Base-by-base conservation (phyloP, 2,797 vertebrate genomes). In the Onychomys arenicola region DNA sequence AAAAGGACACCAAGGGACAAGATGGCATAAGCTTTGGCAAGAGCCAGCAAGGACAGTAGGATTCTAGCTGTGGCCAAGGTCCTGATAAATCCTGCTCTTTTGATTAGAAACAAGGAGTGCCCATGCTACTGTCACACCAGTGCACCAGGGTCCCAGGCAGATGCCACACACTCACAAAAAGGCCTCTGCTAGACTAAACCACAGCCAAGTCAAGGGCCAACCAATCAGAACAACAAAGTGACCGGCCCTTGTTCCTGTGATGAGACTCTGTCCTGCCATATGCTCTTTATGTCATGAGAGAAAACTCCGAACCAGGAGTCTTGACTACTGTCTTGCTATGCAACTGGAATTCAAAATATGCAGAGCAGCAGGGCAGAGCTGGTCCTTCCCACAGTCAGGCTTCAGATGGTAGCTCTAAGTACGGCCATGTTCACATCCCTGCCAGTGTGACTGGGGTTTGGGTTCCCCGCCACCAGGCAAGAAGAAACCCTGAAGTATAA, bases 221-320 rank as follows among this genome's bases (percentile, higher is more conserved):
- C 3, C 0, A 37, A 8, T 11, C 34, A 9, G 25, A 52, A 23
- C 29, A 13, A 9, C 32, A n/a, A 13, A 12, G 16, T 27, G 19
- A 63, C 6, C 23, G 3, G 29, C 6, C 34, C 49, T 65, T 14
- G 34, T 21, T 19, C 84, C 25, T 1, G 16, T 12, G 10, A 5
- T 5, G 2, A 21, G 0, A 14, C 5, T 11, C 71, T 11, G 1
- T 3, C 63, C 43, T 10, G 2, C 0, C 12, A 1, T 0, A 2
- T 1, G 37, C n/a, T 49, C 43, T 75, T 25, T 19, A 32, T 1
- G 6, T 2, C 81, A 1, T 29, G 27, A 84, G 81, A 67, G 61
- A 25, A 34, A 67, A 65, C 59, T 21, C 59, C 82, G 46, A 6
- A 21, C 8, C 61, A 63, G 57, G 57, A 27, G 43, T 49, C 43